A percentile compares a stretch with the other conserved stretches of the same genome.
Conservation (phyloP, 2,797 vertebrate species). For the Argentina silus region DNA sequence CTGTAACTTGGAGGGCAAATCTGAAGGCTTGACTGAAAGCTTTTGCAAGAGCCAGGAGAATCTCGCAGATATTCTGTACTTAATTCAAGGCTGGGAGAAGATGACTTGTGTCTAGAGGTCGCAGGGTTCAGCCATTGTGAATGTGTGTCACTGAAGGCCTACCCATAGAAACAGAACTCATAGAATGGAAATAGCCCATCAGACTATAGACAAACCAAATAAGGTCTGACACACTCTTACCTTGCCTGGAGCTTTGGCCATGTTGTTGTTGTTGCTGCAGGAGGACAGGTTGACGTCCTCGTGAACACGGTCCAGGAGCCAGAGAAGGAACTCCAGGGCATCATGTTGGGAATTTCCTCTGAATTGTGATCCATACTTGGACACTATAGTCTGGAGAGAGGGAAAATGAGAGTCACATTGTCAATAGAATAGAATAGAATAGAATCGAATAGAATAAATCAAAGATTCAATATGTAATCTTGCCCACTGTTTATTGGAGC, state of each 20-base stretch:
- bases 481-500: not conserved
- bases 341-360: conserved; percentile 94
- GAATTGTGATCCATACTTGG: conserved; percentile 92
- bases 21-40: not conserved
- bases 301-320: conserved; percentile 91
- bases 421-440: not conserved
- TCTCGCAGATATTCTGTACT: not conserved
- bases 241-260: conserved; percentile 65
- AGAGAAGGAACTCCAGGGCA: conserved; percentile 95
- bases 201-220: not conserved
- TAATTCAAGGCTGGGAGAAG: not conserved
- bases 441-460: too few relatives aligned
- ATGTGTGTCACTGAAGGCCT: not conserved
- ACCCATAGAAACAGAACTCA: too few relatives aligned
- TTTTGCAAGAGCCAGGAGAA: not conserved
- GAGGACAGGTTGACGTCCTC: conserved; percentile 86
- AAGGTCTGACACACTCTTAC: conserved; percentile 61
- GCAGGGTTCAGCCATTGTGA: not conserved
- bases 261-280: conserved; percentile 72
- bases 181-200: not conserved
- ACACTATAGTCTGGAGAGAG: conserved; percentile 83
- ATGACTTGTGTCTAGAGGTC: not conserved
- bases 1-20: not conserved
- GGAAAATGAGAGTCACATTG: conserved; percentile 20
- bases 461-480: too few relatives aligned